Base-by-base conservation (phyloP, 2,888 invertebrate genomes). In the Andricus quercusramuli region DNA sequence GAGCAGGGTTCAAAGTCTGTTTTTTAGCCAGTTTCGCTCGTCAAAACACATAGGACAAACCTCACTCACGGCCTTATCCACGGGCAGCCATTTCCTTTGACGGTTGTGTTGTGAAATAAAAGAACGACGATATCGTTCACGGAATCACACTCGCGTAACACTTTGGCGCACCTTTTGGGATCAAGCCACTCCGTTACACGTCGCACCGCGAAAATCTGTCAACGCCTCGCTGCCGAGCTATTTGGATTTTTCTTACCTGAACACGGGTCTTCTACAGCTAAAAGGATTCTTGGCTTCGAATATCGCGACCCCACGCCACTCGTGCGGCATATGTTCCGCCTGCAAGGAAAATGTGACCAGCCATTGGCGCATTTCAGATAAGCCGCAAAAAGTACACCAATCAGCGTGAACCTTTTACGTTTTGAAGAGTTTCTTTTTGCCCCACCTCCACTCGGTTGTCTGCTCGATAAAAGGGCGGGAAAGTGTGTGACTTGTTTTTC, bases 291-390 rank as follows among this genome's bases (percentile, higher is more conserved):
- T 94, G 93, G 94, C 94, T 94, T 94, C 94, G 94, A 94, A 94
- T 94, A 94, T 94, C 93, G 93, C 93, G 93, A 94, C 94, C 94
- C 94, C 94, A 95, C 94, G 94, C 94, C 94, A 94, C 94, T 94
- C 94, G 93, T 94, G 94, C 94, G 93, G 94, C 94, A 93, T 93
- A 94, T 93, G 93, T 93, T 93, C 94, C 94, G 94, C 92, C 93
- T 89, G 92, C 89, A 89, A 89, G 91, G 91, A 92, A 91, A 91
- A 90, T 90, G 90, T 87, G 83, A 85, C 83, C 88, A 89, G 86
- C 91, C 87, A 95, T 95, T 95, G 94, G 95, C 89, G 90, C 90
- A 92, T 92, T 94, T 94, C 93, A 93, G 94, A 94, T 93, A 93
- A 94, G 93, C 94, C 94, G 94, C 94, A 93, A 93, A 94, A 93